phyloP scores from a whole-genome alignment of 2,888 invertebrate species.

The Invenusta paracnida region DNA sequence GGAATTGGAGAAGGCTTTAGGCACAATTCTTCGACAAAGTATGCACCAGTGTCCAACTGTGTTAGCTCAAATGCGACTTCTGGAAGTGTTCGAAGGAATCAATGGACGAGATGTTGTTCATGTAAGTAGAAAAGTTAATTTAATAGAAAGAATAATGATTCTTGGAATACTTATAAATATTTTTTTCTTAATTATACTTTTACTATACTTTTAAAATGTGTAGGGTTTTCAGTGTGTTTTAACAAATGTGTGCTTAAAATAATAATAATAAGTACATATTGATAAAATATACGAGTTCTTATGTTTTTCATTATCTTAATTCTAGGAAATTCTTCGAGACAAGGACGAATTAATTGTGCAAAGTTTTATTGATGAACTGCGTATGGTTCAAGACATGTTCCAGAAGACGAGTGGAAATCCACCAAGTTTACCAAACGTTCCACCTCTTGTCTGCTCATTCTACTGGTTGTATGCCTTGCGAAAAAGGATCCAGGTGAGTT shows the following conservation, averaged over 20 bases:
- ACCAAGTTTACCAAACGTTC: slow-evolving; percentile 56
- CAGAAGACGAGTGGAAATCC: slow-evolving; percentile 50
- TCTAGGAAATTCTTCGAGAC: slow-evolving; percentile 52
- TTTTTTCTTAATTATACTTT: too few relatives aligned
- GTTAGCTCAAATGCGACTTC: slow-evolving; percentile 56
- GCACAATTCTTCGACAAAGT: slow-evolving; percentile 55
- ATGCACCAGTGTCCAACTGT: slow-evolving; percentile 59
- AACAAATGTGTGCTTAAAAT: too few relatives aligned
- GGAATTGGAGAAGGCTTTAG: slow-evolving; percentile 56
- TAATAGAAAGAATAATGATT: neutral
- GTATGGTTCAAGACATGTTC: slow-evolving; percentile 54
- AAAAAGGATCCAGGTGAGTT: slow-evolving; percentile 54
- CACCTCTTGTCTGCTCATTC: slow-evolving; percentile 56
- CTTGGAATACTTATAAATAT: too few relatives aligned
- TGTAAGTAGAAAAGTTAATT: slow-evolving; percentile 48
- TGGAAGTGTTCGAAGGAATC: slow-evolving; percentile 60
- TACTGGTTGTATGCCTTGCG: slow-evolving; percentile 57
- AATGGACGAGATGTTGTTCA: slow-evolving; percentile 59
- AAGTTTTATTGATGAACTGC: slow-evolving; percentile 54
- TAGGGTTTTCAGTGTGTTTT: too few relatives aligned
- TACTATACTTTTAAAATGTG: too few relatives aligned
- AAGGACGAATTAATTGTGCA: slow-evolving; percentile 52
- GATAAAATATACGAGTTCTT: too few relatives aligned
- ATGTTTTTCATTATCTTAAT: neutral
- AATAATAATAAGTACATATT: too few relatives aligned